Percentiles rank a stretch among this genome's conserved stretches.
phyloP scores from a whole-genome alignment of 2,888 invertebrate genomes.

The Coelopa pilipes region DNA sequence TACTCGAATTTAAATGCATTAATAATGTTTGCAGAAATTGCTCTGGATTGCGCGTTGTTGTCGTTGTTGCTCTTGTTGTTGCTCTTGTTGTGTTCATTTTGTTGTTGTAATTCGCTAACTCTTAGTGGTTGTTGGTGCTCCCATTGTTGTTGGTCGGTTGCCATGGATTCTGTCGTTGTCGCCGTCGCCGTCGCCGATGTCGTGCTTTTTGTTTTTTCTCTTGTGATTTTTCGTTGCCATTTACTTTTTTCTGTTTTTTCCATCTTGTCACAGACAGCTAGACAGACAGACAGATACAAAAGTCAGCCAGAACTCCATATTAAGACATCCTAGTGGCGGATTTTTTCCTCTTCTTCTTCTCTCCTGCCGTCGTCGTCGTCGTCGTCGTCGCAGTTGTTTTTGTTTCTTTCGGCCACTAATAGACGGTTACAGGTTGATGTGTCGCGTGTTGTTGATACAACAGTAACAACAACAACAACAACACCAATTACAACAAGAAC shows the following conservation, averaged over 20 bases:
- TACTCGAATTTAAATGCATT: slow-evolving; percentile 28
- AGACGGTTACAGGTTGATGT: slow-evolving; percentile 35
- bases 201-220: slow-evolving; percentile 1
- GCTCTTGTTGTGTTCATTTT: neutral
- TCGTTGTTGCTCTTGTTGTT: neutral
- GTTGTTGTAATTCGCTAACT: neutral
- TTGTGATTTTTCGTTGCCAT: no score
- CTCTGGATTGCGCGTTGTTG: neutral
- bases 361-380: no score
- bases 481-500: no score
- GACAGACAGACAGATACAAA: slow-evolving; percentile 1
- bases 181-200: neutral
- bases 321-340: slow-evolving; percentile 30
- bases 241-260: neutral
- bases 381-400: no score
- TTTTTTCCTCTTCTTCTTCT: slow-evolving; percentile 8
- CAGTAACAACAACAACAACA: no score
- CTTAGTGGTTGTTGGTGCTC: neutral
- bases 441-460: slow-evolving; percentile 31
- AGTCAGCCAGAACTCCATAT: slow-evolving; percentile 24
- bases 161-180: no score
- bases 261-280: neutral
- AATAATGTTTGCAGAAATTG: slow-evolving; percentile 21
- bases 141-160: no score
- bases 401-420: slow-evolving; percentile 19